Evolutionary conservation across 2,888 invertebrate species (phyloP).

Genomic region (Harpagoxenus sublaevis): DNA sequence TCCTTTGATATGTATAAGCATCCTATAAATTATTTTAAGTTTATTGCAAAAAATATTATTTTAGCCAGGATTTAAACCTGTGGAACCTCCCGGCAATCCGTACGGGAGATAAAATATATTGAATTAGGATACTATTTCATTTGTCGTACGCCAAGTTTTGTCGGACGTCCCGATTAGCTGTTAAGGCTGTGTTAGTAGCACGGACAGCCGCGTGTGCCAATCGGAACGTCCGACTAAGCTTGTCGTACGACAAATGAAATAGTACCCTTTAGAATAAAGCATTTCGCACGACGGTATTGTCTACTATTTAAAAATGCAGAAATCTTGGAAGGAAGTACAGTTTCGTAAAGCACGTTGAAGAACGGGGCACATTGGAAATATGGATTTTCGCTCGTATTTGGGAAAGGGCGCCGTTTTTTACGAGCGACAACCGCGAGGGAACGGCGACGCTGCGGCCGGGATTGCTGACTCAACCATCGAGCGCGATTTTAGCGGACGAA

Average conservation of each 20-base stretch:
- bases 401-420: conserved; percentile 67
- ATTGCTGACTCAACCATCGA: conserved; percentile 81
- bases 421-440: conserved; percentile 76
- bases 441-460: conserved; percentile 60
- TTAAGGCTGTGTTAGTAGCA: no score
- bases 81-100: no score
- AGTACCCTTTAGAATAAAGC: background rate
- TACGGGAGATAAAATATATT: background rate
- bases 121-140: background rate
- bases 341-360: background rate
- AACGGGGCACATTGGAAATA: conserved; percentile 19
- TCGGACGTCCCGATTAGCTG: no score
- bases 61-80: no score
- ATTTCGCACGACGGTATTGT: background rate
- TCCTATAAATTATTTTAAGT: no score
- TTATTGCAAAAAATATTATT: no score
- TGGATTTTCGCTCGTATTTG: conserved; percentile 40
- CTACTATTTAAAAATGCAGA: background rate
- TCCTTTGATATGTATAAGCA: no score
- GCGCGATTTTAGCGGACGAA: conserved; percentile 75
- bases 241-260: no score
- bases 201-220: no score
- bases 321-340: background rate
- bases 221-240: no score
- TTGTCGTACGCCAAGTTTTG: no score